Conservation (phyloP, 2,888 invertebrate species). For the Oscheius onirici region DNA sequence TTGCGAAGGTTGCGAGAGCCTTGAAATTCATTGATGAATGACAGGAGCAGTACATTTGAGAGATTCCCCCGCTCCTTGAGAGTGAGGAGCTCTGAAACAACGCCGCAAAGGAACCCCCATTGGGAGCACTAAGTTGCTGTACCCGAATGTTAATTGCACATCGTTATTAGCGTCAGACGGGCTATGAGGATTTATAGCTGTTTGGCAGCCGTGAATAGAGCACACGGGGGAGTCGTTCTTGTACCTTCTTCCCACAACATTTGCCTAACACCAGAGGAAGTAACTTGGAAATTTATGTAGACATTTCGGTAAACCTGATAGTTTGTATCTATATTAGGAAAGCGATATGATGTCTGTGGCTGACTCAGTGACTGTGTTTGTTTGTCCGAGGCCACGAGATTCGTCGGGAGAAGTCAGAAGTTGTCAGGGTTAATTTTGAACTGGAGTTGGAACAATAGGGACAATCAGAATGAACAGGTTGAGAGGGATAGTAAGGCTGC, state of each 20-base stretch:
- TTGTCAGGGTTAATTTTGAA: no score
- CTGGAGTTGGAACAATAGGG: no score
- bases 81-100: slow-evolving; percentile 3
- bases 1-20: slow-evolving; percentile 27
- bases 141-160: slow-evolving; percentile 37
- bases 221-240: slow-evolving; percentile 34
- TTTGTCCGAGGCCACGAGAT: no score
- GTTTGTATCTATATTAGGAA: no score
- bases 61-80: not conserved
- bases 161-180: slow-evolving; percentile 38
- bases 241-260: slow-evolving; percentile 26
- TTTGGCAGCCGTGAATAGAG: slow-evolving; percentile 30
- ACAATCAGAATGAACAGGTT: no score
- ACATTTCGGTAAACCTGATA: no score
- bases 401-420: no score
- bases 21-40: slow-evolving; percentile 31
- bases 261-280: no score
- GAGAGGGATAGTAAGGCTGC: no score
- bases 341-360: no score
- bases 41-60: slow-evolving; percentile 27
- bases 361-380: no score
- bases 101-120: slow-evolving; percentile 24
- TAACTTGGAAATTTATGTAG: no score
- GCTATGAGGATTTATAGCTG: slow-evolving; percentile 34
- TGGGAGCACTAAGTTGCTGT: slow-evolving; percentile 34